Conservation (phyloP, 2,888 invertebrate genomes). For the Apocheima hispidaria region DNA sequence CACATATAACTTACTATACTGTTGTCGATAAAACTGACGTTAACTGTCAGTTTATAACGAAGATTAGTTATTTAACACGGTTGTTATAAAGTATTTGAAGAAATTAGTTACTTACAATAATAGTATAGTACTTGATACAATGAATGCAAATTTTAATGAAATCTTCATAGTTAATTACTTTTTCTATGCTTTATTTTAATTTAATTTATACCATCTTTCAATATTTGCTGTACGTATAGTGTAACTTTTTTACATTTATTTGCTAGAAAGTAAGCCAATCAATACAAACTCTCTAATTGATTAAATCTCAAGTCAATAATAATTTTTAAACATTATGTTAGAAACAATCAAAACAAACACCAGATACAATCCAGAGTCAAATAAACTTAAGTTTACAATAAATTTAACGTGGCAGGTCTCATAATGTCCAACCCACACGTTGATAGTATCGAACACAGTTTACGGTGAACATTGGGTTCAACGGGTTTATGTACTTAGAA, state of each 20-base stretch:
- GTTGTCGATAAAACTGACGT: slow-evolving; percentile 23
- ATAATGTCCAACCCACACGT: slow-evolving; percentile 43
- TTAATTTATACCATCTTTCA: background rate
- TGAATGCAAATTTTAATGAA: too few species aligned
- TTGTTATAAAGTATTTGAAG: background rate
- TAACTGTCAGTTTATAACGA: background rate
- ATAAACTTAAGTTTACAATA: slow-evolving; percentile 22
- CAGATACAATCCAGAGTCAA: slow-evolving; percentile 6
- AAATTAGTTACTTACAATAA: too few species aligned
- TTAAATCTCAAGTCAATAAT: slow-evolving; percentile 8
- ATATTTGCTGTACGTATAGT: background rate
- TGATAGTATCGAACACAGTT: slow-evolving; percentile 37
- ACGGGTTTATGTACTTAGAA: slow-evolving; percentile 5
- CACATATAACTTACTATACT: slow-evolving; percentile 6
- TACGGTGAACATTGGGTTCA: slow-evolving; percentile 13
- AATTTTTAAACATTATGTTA: slow-evolving; percentile 8
- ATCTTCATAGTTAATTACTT: too few species aligned
- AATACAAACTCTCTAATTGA: background rate
- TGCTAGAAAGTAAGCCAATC: background rate
- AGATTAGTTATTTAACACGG: background rate
- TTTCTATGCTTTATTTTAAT: background rate
- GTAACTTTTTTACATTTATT: background rate
- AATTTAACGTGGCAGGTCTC: slow-evolving; percentile 9
- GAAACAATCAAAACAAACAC: slow-evolving; percentile 15
- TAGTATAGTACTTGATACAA: too few species aligned